Conservation (phyloP, 2,113 vertebrate species). For the Hypocryptadius cinnamomeus region DNA sequence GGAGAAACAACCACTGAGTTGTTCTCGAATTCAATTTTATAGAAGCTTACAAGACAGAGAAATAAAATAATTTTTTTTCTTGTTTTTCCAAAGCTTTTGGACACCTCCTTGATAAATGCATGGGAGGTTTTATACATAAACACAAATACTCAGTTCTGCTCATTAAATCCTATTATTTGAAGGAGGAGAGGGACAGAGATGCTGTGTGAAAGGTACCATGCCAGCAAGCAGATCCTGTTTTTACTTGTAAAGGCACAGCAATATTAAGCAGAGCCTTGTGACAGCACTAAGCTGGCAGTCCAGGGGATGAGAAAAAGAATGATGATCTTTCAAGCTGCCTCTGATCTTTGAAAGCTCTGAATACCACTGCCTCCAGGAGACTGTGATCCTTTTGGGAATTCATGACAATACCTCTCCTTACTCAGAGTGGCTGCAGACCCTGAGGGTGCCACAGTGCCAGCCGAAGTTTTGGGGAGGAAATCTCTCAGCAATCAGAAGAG, state of each 20-base stretch:
- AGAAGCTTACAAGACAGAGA: background rate
- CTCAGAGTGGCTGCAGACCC: background rate
- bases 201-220: background rate
- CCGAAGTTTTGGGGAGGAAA: background rate
- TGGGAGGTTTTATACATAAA: background rate
- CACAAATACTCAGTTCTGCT: background rate
- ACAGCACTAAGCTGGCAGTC: background rate
- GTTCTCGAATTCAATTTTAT: background rate
- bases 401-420: background rate
- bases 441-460: background rate
- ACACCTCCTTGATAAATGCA: background rate
- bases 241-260: background rate
- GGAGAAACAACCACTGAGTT: background rate
- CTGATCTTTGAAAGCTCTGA: background rate
- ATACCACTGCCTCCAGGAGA: background rate
- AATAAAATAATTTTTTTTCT: background rate
- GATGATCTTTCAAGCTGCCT: background rate
- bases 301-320: background rate
- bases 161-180: background rate
- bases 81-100: background rate
- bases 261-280: background rate
- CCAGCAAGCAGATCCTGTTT: fast-evolving
- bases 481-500: background rate
- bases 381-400: background rate
- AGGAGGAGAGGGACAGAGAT: background rate